Evolutionary conservation across 2,888 invertebrate species (phyloP), one percentile per base, ranked within the genome.

Genomic region (Agrotis exclamationis): DNA sequence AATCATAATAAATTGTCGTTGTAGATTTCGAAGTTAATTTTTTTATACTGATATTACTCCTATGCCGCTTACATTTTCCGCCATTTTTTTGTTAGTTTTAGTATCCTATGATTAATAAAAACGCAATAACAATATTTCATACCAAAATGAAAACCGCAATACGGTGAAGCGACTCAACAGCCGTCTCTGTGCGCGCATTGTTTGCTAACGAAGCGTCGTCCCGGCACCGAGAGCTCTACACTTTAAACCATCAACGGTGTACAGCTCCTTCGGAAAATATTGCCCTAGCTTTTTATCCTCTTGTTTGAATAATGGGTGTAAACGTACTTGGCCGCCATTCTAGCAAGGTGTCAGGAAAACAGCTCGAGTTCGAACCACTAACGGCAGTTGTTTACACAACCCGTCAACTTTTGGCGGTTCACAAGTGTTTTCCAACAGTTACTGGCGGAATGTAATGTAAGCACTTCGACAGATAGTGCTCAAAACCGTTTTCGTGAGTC

Each of bases 291-390:
- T 96, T 96, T 96, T 95, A 96, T 95, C 94, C 93, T 93, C 94
- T 95, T 95, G 95, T 96, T 96, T 95, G 96, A 96, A 96, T 96
- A 95, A 96, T 95, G 94, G 93, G 92, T 93, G 94, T 94, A 94
- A 95, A 93, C 91, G 95, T 94, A 94, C 95, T 94, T 89, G 89
- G 91, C 90, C 90, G 92, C 93, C 93, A 93, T 94, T 94, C 93
- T 91, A 93, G 92, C 90, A 93, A 95, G 96, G 95, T 96, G 94
- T 93, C 94, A 91, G 90, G 92, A 92, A 93, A 94, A 93, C 92
- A 93, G 90, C 91, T 92, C 89, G 90, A 93, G 91, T 93, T 91
- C 88, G 87, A 93, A 94, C 96, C 94, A 92, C 95, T 95, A 94
- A 93, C 94, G 93, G 92, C 85, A 91, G 91, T 94, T 96, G 96